Percentiles rank a stretch among this genome's conserved stretches.
Conservation (phyloP, 2,888 invertebrate species). For the Dasypogon diadema region DNA sequence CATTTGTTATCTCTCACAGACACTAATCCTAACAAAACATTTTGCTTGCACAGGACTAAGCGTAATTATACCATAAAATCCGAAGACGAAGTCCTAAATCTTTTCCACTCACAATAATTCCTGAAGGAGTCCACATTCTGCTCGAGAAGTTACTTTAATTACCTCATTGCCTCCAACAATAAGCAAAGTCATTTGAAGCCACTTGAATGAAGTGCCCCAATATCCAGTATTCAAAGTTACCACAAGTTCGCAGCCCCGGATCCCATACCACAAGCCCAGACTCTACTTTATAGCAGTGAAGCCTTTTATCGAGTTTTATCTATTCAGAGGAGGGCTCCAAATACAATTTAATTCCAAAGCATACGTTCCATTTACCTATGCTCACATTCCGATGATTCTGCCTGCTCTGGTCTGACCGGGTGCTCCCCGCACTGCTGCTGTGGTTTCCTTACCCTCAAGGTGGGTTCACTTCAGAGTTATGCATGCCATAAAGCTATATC, state of each 20-base stretch:
- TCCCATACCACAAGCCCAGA: background rate
- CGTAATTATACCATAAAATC: slow-evolving; percentile 6
- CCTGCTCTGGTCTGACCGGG: background rate
- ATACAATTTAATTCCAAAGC: slow-evolving; percentile 48
- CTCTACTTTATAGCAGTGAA: background rate
- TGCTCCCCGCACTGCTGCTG: background rate
- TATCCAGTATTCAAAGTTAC: slow-evolving; percentile 20
- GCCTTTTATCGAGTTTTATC: slow-evolving; percentile 46
- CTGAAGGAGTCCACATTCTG: slow-evolving; percentile 21
- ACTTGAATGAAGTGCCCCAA: slow-evolving; percentile 35
- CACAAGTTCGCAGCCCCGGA: slow-evolving; percentile 2
- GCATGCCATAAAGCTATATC: slow-evolving; percentile 42
- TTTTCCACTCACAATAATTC: background rate
- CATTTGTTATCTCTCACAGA: too few species aligned
- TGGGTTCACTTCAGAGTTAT: slow-evolving; percentile 24
- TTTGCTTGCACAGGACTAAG: background rate
- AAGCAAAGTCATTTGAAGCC: slow-evolving; percentile 29
- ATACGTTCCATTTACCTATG: slow-evolving; percentile 48
- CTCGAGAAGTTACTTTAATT: slow-evolving; percentile 33
- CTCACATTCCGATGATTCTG: slow-evolving; percentile 45
- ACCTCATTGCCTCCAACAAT: slow-evolving; percentile 32
- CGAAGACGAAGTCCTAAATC: background rate
- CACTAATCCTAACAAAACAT: background rate
- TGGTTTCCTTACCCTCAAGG: background rate
- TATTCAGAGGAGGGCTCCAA: slow-evolving; percentile 42